Base-by-base conservation (phyloP, 2,113 vertebrate genomes). In the Mesitornis unicolor region DNA sequence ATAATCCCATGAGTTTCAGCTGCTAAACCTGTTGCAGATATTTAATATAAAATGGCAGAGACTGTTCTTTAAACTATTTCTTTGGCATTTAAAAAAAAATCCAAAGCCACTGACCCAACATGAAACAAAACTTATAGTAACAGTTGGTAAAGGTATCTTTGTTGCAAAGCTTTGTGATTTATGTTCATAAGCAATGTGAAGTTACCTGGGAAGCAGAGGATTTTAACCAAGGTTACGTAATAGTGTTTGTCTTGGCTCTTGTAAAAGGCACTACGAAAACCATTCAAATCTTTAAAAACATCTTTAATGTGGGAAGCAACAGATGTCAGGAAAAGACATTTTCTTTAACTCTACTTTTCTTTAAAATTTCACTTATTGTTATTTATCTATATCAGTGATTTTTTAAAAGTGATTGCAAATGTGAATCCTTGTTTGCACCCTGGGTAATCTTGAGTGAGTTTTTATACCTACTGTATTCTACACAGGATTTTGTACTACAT, bases 21-120 rank as follows among this genome's bases (percentile, higher is more conserved):
- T 89, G 17, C 74, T 93, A 95, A 89, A 89, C 92, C 81, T 96
- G 93, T 95, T 96, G 95, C 77, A 82, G 80, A 90, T 85, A 94
- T 95, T 94, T 96, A 93, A 93, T 91, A 73, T 48, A 86, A 92
- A 92, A 87, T 67, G 63, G 90, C 90, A 80, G 70, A 78, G 15
- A 36, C 21, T 0, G 0, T 75, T 95, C 73, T 86, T 94, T 76
- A 93, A 86, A 86, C 22, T 81, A 36, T 83, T 94, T 92, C 26
- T 65, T 59, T 51, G 42, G 40, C 7, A 54, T 28, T 69, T 54
- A 60, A 63, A 78, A 88, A 64, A 67, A 81, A 50, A 33, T 59
- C 47, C 38, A 21, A 89, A 38, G 11, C 57, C 28, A 53, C 19
- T 47, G 65, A 90, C 13, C 18, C 29, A 53, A 40, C 25, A 53